A percentile compares a stretch with the other conserved stretches of the same genome.
These are phyloP conservation scores for Latrodectus hesperus DNA, from an alignment of 2,888 invertebrate genomes.

Conservation along the genomic window DNA sequence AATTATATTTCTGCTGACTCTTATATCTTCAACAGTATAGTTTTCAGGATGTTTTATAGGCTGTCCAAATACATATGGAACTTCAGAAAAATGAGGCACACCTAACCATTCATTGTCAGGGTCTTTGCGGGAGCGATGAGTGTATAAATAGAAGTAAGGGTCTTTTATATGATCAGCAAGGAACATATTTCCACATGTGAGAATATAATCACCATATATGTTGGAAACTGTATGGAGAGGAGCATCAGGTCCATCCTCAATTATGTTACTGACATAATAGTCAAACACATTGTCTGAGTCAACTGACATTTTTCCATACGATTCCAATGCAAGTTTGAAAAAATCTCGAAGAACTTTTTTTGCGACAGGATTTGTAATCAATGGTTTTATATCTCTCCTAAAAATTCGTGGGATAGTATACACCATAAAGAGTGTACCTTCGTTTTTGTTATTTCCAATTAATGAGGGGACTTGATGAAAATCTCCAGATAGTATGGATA, in stretches of 20 bases:
- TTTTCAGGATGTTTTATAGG: neutral
- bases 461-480: neutral
- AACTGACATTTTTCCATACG: neutral
- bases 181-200: neutral
- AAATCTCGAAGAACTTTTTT: neutral
- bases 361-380: neutral
- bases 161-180: neutral
- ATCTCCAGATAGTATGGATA: neutral
- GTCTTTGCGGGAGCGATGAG: neutral
- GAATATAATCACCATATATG: neutral
- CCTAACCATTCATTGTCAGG: neutral
- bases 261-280: neutral
- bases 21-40: neutral
- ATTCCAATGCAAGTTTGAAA: too few species aligned
- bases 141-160: neutral
- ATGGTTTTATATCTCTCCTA: neutral
- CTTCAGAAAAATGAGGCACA: neutral
- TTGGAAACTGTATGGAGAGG: neutral
- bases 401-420: neutral
- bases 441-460: neutral
- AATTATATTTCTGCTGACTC: neutral
- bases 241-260: neutral
- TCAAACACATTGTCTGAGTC: neutral
- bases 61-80: neutral
- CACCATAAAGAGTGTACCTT: neutral